Evolutionary conservation across 2,888 invertebrate genomes (phyloP), one percentile per base, ranked within the genome.

Genomic region (Helobdella robusta): DNA sequence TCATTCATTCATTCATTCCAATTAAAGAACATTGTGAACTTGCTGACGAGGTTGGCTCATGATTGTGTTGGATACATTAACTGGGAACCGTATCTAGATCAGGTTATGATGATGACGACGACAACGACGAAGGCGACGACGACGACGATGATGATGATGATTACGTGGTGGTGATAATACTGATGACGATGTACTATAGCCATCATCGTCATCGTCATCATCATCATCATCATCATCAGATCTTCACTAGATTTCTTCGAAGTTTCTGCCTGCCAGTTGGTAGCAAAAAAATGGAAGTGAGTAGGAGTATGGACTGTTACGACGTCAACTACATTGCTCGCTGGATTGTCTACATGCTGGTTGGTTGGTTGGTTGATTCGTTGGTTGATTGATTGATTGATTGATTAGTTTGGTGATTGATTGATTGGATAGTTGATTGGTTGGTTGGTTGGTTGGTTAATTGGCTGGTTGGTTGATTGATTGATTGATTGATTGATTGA

Each of bases 81-180:
- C 77, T 94, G 92, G 92, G 85, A 86, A 68, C 88, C 89, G 0
- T 84, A 90, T 75, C 83, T 90, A 62, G 86, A 90, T n/a, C 73
- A 73, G 73, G 78, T 79, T 72, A n/a, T n/a, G n/a, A n/a, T n/a
- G n/a, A n/a, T n/a, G n/a, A n/a, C n/a, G n/a, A n/a, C n/a, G n/a
- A n/a, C n/a, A n/a, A n/a, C n/a, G n/a, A n/a, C n/a, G n/a, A n/a
- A n/a, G n/a, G n/a, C n/a, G n/a, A n/a, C n/a, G n/a, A n/a, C n/a
- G n/a, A n/a, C n/a, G n/a, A n/a, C n/a, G n/a, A n/a, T n/a, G n/a
- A n/a, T n/a, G n/a, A n/a, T n/a, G n/a, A n/a, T n/a, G n/a, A n/a
- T n/a, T n/a, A n/a, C n/a, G n/a, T n/a, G n/a, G n/a, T n/a, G n/a
- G n/a, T n/a, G n/a, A n/a, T n/a, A n/a, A n/a, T n/a, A n/a, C n/a